phyloP scores from a whole-genome alignment of 2,797 vertebrate genomes.

The Strix occidentalis region DNA sequence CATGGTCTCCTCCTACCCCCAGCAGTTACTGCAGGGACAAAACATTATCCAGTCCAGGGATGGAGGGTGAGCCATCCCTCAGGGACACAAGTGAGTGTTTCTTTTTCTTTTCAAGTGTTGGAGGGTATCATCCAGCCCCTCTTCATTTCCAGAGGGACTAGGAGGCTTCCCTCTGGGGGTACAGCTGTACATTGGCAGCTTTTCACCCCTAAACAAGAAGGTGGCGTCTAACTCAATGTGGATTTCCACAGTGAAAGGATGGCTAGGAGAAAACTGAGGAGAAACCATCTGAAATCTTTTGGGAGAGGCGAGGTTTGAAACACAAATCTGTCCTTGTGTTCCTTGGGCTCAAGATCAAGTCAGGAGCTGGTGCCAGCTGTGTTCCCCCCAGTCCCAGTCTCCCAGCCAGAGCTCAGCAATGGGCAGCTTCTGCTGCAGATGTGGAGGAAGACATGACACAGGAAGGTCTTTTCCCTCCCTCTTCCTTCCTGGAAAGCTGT shows the following conservation, averaged over 20 bases:
- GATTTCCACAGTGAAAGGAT: not conserved
- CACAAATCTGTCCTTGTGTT: not conserved
- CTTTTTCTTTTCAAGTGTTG: not conserved
- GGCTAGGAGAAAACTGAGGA: not conserved
- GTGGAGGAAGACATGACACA: not conserved
- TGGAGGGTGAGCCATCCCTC: not conserved
- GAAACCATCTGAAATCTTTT: not conserved
- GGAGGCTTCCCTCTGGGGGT: not conserved
- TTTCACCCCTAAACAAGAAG: not conserved
- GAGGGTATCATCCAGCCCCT: not conserved
- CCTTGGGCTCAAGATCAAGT: not conserved
- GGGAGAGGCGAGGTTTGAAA: not conserved
- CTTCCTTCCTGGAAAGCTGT: not conserved
- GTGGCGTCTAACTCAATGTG: not conserved
- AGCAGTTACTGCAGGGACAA: not conserved
- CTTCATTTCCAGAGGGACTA: not conserved
- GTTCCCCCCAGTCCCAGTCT: accelerated
- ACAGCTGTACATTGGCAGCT: not conserved
- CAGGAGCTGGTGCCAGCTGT: not conserved
- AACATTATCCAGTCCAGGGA: not conserved
- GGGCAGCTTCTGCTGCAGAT: not conserved
- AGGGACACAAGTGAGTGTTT: accelerated
- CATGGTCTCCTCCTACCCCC: not conserved
- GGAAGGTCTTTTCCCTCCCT: not conserved
- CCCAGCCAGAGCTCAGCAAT: not conserved